Conservation (phyloP, 1,140 invertebrate species). For the Carcinoscorpius rotundicauda region DNA sequence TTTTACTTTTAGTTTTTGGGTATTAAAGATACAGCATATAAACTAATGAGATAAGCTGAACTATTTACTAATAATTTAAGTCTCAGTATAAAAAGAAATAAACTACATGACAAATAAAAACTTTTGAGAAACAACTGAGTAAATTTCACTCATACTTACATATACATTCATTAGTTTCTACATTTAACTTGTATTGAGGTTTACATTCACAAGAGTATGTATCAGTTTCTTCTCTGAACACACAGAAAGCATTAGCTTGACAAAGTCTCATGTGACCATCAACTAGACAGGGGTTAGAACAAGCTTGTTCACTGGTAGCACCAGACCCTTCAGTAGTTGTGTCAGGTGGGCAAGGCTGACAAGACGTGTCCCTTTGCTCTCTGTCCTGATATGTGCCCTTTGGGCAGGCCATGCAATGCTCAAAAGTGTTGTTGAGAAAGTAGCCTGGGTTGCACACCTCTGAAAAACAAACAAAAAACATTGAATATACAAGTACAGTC, state of each 20-base stretch:
- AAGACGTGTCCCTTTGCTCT: constrained; percentile 65
- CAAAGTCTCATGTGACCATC: constrained; percentile 71
- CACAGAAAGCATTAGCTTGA: constrained; percentile 74
- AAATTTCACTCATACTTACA: constrained; percentile 32
- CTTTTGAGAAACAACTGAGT: neutral
- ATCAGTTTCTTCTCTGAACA: constrained; percentile 70
- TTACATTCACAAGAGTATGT: constrained; percentile 87
- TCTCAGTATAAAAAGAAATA: neutral
- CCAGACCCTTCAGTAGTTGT: constrained; percentile 74
- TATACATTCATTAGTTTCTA: constrained; percentile 25
- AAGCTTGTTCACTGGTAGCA: constrained; percentile 64
- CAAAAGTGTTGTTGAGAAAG: constrained; percentile 68
- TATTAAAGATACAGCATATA: too few relatives aligned
- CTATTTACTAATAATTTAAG: too few relatives aligned
- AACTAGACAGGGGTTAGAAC: constrained; percentile 81
- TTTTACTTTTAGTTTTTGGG: too few relatives aligned
- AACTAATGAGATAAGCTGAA: too few relatives aligned
- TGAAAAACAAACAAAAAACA: constrained; percentile 20
- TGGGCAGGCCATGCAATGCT: constrained; percentile 75
- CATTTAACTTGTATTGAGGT: constrained; percentile 71
- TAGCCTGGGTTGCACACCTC: constrained; percentile 46
- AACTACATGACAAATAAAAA: neutral
- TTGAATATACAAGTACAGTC: neutral
- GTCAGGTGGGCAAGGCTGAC: constrained; percentile 78
- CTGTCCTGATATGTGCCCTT: constrained; percentile 88